Conservation (phyloP, 1,140 invertebrate species). For the Battus philenor region DNA sequence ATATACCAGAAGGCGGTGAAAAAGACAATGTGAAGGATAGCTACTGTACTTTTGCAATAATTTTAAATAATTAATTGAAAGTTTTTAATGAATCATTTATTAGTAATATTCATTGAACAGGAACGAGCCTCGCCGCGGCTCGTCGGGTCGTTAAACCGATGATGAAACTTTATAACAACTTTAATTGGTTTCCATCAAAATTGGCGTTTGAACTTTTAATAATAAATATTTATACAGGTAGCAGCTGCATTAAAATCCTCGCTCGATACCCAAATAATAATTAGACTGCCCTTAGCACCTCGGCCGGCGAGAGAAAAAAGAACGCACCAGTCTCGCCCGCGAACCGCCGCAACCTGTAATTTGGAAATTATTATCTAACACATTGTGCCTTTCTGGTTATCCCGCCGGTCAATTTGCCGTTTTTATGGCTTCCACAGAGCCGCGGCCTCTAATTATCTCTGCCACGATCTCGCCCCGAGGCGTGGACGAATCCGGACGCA, state of each 20-base stretch:
- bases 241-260: slow-evolving; percentile 72
- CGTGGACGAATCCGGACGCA: slow-evolving; percentile 26
- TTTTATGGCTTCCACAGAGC: slow-evolving; percentile 72
- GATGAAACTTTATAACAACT: slow-evolving; percentile 46
- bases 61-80: not conserved
- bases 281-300: slow-evolving; percentile 74
- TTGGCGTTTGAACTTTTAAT: slow-evolving; percentile 67
- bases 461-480: slow-evolving; percentile 64
- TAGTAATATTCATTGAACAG: not conserved
- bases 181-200: slow-evolving; percentile 66
- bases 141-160: slow-evolving; percentile 25
- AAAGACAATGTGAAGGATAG: too few species aligned
- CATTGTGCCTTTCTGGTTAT: slow-evolving; percentile 75
- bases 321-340: slow-evolving; percentile 56
- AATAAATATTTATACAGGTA: slow-evolving; percentile 76
- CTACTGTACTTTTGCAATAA: slow-evolving; percentile 2
- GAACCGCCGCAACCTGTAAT: slow-evolving; percentile 72
- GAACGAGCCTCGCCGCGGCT: slow-evolving; percentile 3
- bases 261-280: slow-evolving; percentile 72
- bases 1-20: too few species aligned
- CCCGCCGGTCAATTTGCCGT: slow-evolving; percentile 75
- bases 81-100: slow-evolving; percentile 1
- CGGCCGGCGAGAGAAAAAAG: slow-evolving; percentile 56
- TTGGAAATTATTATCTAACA: slow-evolving; percentile 76
- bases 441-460: slow-evolving; percentile 72